Conservation (phyloP, 2,888 invertebrate genomes). For the Mythimna ferrago region DNA sequence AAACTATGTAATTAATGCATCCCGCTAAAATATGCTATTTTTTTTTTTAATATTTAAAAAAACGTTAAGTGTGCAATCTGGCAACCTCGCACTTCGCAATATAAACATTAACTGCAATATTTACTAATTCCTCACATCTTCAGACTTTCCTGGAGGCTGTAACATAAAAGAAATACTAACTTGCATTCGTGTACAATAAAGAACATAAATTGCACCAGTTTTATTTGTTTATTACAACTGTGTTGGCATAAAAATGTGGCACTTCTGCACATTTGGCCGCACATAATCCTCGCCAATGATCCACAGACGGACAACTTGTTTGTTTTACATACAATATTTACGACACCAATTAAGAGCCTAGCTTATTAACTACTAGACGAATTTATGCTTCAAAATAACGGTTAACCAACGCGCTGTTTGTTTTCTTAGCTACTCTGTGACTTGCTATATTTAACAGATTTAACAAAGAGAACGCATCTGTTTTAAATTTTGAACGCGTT, state of each 20-base stretch:
- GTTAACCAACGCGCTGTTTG: constrained; percentile 72
- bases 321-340: constrained; percentile 87
- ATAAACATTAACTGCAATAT: constrained; percentile 14
- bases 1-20: background rate
- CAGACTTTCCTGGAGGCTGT: constrained; percentile 5
- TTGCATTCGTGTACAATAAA: constrained; percentile 29
- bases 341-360: constrained; percentile 82
- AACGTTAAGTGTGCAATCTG: background rate
- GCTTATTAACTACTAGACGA: constrained; percentile 84
- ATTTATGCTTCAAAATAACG: constrained; percentile 79
- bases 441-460: constrained; percentile 71
- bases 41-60: background rate
- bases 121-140: constrained; percentile 1
- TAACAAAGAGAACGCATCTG: constrained; percentile 54
- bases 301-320: constrained; percentile 79
- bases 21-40: background rate
- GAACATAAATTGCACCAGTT: constrained; percentile 34
- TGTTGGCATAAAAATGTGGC: constrained; percentile 40
- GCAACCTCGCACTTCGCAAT: background rate
- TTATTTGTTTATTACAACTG: constrained; percentile 31
- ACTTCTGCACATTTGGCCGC: constrained; percentile 30
- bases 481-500: constrained; percentile 52
- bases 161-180: constrained; percentile 19
- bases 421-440: constrained; percentile 76
- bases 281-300: constrained; percentile 67